phyloP scores from a whole-genome alignment of 2,797 vertebrate genomes.

The Acanthornis magna region DNA sequence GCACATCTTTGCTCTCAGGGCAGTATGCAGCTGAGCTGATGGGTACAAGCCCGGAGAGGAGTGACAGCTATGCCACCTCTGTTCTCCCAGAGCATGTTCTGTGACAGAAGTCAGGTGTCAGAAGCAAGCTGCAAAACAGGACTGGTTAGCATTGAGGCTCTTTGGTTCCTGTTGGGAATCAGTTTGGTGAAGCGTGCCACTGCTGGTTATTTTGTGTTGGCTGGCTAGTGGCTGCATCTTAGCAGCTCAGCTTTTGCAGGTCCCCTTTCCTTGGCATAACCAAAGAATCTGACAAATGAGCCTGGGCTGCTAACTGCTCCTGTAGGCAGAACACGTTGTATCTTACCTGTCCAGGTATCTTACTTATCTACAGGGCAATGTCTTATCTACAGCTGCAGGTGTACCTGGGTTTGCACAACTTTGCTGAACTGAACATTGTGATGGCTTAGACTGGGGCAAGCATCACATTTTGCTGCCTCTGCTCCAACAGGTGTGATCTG shows the following conservation, averaged over 20 bases:
- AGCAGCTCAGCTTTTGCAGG: background rate
- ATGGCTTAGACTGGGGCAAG: background rate
- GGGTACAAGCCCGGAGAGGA: background rate
- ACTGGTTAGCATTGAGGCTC: background rate
- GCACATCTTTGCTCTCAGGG: background rate
- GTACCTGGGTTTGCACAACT: background rate
- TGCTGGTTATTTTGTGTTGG: background rate
- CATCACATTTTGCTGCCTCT: background rate
- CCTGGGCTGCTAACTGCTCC: background rate
- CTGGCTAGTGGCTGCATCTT: background rate
- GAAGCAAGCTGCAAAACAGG: background rate
- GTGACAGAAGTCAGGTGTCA: background rate
- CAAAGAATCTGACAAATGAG: background rate
- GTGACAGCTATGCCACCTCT: background rate
- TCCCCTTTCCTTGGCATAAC: background rate
- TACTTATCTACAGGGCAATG: too few species aligned
- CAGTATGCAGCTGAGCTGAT: accelerated
- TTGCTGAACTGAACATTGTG: background rate
- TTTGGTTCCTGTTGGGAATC: background rate
- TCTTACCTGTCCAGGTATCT: background rate
- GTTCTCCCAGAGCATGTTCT: background rate
- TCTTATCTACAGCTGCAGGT: background rate
- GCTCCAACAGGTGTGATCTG: background rate
- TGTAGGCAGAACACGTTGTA: background rate
- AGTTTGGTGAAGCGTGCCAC: background rate